These are phyloP conservation scores for Latrodectus hesperus DNA, from an alignment of 2,888 invertebrate species.

Conservation along the genomic window DNA sequence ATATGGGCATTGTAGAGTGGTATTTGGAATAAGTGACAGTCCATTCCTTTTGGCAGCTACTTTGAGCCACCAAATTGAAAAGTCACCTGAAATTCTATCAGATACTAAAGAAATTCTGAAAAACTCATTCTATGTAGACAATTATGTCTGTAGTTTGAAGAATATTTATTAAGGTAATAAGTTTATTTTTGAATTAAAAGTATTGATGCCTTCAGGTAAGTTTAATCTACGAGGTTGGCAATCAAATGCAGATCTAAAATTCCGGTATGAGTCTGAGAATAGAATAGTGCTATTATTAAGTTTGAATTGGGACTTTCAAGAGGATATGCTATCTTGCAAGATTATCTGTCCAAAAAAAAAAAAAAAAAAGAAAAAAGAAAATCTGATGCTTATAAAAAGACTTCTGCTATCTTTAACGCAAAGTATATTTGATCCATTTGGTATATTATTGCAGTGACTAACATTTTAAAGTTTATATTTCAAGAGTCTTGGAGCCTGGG, in stretches of 20 bases:
- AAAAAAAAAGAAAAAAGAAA: not conserved
- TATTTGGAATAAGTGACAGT: constrained; percentile 1
- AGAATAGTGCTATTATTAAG: not conserved
- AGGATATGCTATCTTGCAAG: not conserved
- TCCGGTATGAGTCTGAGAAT: not conserved
- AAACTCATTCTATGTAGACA: constrained; percentile 20
- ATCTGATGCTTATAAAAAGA: not conserved
- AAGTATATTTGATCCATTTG: constrained; percentile 19
- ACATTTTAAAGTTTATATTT: constrained; percentile 13
- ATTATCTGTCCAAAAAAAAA: not conserved
- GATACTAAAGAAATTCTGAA: constrained; percentile 17
- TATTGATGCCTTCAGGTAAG: not conserved
- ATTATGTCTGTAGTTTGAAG: constrained; percentile 17
- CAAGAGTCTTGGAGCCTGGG: constrained; percentile 13
- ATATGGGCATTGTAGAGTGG: constrained; percentile 7
- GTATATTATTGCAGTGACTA: not conserved
- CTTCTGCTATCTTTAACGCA: not conserved
- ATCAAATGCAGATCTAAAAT: not conserved
- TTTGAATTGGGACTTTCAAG: constrained; percentile 10
- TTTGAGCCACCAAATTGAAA: not conserved
- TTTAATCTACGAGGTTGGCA: constrained; percentile 14
- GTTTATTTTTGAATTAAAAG: not conserved
- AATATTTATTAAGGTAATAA: not conserved
- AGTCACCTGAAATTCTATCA: not conserved
- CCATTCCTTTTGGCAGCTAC: constrained; percentile 7